A percentile compares a stretch with the other conserved stretches of the same genome.
These are phyloP conservation scores for Solenodon paradoxus DNA, from an alignment of 2,113 vertebrate genomes.

Conservation along the genomic window DNA sequence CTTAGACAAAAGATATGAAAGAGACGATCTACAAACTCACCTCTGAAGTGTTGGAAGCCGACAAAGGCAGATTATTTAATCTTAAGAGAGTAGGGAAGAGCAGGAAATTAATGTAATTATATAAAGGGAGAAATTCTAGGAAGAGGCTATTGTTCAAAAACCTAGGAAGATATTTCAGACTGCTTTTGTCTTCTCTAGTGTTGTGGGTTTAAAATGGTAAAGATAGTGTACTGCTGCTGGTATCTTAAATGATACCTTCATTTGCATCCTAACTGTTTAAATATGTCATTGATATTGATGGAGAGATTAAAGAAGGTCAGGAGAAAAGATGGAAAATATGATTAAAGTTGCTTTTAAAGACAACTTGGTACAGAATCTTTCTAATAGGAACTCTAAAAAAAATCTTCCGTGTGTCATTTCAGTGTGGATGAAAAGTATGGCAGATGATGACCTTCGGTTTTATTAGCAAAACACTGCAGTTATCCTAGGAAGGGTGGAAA, in stretches of 20 bases:
- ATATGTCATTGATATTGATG: neutral
- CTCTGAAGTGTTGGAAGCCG: neutral
- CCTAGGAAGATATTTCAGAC: neutral
- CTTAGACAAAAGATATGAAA: conserved; percentile 53
- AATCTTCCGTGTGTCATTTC: neutral
- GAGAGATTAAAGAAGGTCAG: neutral
- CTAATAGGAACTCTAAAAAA: neutral
- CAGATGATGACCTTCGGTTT: conserved; percentile 17
- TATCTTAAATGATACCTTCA: neutral
- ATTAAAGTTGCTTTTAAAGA: conserved; percentile 20
- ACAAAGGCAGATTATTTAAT: neutral
- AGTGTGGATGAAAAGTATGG: conserved; percentile 25
- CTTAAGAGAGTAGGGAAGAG: neutral
- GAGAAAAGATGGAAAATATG: neutral
- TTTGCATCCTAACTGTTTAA: neutral
- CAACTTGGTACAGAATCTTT: neutral
- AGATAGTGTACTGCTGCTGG: neutral
- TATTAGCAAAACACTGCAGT: neutral
- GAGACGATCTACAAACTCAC: neutral
- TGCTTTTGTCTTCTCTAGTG: conserved; percentile 47
- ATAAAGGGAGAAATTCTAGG: neutral
- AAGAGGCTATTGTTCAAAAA: neutral
- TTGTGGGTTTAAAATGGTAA: neutral
- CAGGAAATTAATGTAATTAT: neutral
- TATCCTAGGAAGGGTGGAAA: neutral